Conservation (phyloP, 2,797 vertebrate genomes). For the Crenuchus spilurus region DNA sequence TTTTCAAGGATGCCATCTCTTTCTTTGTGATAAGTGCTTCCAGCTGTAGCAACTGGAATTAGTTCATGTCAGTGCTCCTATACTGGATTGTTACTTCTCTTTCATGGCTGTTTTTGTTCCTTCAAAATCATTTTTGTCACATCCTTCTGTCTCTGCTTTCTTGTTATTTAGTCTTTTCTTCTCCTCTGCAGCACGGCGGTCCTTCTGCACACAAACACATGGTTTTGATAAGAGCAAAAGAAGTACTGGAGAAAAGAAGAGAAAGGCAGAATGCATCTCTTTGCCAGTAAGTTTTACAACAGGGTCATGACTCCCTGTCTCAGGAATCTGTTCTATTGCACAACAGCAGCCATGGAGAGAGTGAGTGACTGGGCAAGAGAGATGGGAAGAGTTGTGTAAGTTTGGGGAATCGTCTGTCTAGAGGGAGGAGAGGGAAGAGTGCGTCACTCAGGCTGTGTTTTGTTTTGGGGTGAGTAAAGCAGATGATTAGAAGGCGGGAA, state of each 20-base stretch:
- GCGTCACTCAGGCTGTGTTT: slow-evolving; percentile 70
- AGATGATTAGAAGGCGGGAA: slow-evolving; percentile 55
- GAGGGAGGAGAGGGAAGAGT: slow-evolving; percentile 50
- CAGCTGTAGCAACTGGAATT: background rate
- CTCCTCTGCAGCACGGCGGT: slow-evolving; percentile 38
- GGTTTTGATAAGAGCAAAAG: slow-evolving; percentile 78
- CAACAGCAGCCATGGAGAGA: slow-evolving; percentile 75
- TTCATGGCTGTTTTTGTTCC: background rate
- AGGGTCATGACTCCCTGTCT: slow-evolving; percentile 80
- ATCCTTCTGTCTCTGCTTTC: background rate
- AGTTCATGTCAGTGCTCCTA: background rate
- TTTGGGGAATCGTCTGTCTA: slow-evolving; percentile 45
- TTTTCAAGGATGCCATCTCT: background rate
- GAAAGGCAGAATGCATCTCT: slow-evolving; percentile 75
- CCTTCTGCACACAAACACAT: slow-evolving; percentile 69
- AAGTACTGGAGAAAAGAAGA: slow-evolving; percentile 57
- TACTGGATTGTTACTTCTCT: background rate
- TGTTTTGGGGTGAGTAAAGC: slow-evolving; percentile 66
- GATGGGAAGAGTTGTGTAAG: slow-evolving; percentile 63
- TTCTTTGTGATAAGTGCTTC: background rate
- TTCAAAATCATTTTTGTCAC: background rate
- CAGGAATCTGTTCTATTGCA: slow-evolving; percentile 81
- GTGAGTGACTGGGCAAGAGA: slow-evolving; percentile 58
- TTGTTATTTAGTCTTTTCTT: background rate
- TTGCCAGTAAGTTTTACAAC: slow-evolving; percentile 84